Percentiles rank a stretch among this genome's conserved stretches.
Evolutionary conservation across 2,113 vertebrate species (phyloP).

Genomic region (Meriones unguiculatus): DNA sequence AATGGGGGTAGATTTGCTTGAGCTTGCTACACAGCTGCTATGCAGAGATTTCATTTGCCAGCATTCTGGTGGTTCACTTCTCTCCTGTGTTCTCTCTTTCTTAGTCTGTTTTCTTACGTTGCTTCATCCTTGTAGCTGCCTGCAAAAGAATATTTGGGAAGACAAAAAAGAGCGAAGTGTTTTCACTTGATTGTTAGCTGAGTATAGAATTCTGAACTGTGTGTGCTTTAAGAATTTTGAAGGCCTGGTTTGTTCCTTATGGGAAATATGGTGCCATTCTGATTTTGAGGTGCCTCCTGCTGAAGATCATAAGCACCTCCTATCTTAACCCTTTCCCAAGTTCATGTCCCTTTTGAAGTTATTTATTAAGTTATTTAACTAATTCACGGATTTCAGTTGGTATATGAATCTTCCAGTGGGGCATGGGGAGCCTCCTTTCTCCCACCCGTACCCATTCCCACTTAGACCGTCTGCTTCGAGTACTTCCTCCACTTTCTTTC

Average conservation of each 20-base stretch:
- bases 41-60: neutral
- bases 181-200: constrained; percentile 9
- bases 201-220: constrained; percentile 28
- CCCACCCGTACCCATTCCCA: neutral
- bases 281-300: neutral
- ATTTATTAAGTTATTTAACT: neutral
- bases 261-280: neutral
- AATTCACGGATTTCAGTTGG: neutral
- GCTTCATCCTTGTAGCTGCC: neutral
- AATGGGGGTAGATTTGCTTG: neutral
- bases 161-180: neutral
- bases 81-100: neutral
- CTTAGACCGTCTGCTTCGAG: neutral
- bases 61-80: neutral
- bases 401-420: neutral
- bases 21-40: neutral
- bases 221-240: constrained; percentile 47
- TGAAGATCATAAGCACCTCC: neutral
- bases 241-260: neutral
- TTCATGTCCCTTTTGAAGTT: neutral
- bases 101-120: neutral
- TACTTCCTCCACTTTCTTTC: no score
- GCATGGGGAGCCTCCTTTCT: neutral
- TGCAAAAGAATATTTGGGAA: neutral
- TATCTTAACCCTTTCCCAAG: neutral